Base-by-base conservation (phyloP, 2,888 invertebrate genomes). In the Caenorhabditis macrosperma region DNA sequence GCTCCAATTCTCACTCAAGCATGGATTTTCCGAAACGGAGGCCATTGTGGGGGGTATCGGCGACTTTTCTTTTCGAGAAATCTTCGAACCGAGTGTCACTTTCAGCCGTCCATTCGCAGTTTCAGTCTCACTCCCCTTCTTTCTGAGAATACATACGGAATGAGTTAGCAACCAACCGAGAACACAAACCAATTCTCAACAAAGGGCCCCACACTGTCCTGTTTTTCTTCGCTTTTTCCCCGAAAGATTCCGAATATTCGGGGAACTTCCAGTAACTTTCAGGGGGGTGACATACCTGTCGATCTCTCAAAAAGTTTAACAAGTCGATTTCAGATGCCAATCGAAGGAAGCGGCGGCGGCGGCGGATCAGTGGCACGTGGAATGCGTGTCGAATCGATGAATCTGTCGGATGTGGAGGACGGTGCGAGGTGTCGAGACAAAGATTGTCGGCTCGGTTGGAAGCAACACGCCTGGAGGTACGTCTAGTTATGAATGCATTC, bases 391-490 rank as follows among this genome's bases (percentile, higher is more conserved):
- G 78, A 78, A 9, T 44, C 71, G 28, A 78, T 75, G 63, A 63
- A 69, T 28, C 54, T 79, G 57, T 30, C 35, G 10, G 79, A 79
- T 33, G 79, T 79, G 10, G 75, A 79, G 30, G 75, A 74, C 41
- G 79, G 79, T 10, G 79, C 79, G 12, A 41, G 64, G 20, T 79
- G 79, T 33, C 68, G 79, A 0, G 57, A 61, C n/a, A 64, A 57
- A 30, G 74, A 79, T 26, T 79, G 79, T 17, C 72, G 68, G 30
- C 33, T 69, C 12, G 80, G 80, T 38, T 80, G 80, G 80, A 80
- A 74, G 30, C 80, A 80, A 54, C 80, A 80, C 28, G 50, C 75
- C 15, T 80, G 80, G 80, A 76, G 80, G 80, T 80, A 10, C n/a
- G 76, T 67, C 28, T 60, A 69, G 26, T 71, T 63, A 71, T 44